Evolutionary conservation across 2,797 vertebrate genomes (phyloP), one percentile per base, ranked within the genome.

Genomic region (Hydrophis major): DNA sequence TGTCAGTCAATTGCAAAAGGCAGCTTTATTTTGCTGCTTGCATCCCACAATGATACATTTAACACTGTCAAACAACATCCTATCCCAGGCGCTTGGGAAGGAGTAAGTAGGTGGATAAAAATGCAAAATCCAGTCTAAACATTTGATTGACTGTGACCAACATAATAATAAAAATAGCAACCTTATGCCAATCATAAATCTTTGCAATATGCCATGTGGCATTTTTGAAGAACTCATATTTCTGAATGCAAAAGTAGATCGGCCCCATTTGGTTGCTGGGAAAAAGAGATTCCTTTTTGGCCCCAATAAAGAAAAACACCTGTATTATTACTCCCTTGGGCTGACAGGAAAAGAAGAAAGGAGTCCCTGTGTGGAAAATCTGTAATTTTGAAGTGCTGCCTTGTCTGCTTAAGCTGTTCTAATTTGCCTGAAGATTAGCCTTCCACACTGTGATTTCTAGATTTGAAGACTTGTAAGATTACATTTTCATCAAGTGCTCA

Each of bases 351-450:
- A 57, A 94, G 86, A 94, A 95, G 55, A 2, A 1, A 91, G 94
- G 57, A 92, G 0, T 56, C n/a, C 6, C 18, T 22, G 6, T 66
- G 78, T 92, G 88, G 90, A 91, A 94, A 96, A 92, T 89, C 83
- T 66, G 42, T 91, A 1, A 18, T 4, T 32, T 86, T 95, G 83
- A 94, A 95, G 55, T 0, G 86, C 1, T 92, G 88, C 91, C 93
- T 91, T 60, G 37, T 61, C 74, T 12, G 37, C 90, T 69, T 59
- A 74, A 95, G 93, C 94, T 94, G 92, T 91, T 95, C 61, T 25
- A 86, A 87, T 50, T 94, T 93, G 86, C 89, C 89, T 56, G 25
- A 66, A 50, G 86, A 93, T 87, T 89, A 90, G 86, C 61, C 89
- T 92, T 86, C 91, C 89, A n/a, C 27, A 53, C 28, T 87, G 66